Evolutionary conservation across 2,113 vertebrate genomes (phyloP), one percentile per base, ranked within the genome.

Genomic region (Sphaerodactylus townsendi): DNA sequence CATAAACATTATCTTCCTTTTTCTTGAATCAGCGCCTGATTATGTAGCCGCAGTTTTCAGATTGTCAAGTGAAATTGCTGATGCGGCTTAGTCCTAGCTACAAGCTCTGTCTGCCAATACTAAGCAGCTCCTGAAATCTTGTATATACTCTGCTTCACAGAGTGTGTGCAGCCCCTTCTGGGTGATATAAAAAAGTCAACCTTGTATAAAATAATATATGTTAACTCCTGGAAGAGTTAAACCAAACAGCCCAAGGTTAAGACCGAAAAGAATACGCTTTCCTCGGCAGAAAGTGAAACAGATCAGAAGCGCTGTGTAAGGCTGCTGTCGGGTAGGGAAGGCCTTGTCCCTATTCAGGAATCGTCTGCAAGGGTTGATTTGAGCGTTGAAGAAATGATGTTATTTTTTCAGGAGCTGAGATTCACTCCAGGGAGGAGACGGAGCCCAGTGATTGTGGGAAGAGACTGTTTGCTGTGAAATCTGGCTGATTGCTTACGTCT

Each of bases 11-110:
- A 10, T 77, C 59, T 71, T 37, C 39, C 1, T 0, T 28, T 3
- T n/a, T 66, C 44, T 75, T 87, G 85, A 90, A 85, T 90, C 74
- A 78, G 87, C 77, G 92, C 82, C 93, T 96, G 94, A 93, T 88
- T 89, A 78, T 89, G 87, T 88, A 82, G 93, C 82, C 91, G 93
- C 91, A 84, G 92, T 95, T 96, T 95, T 94, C 95, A 94, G 94
- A 85, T 93, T 87, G 86, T 89, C 85, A 59, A 82, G 79, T 91
- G 90, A 95, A 96, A 95, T 77, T 95, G 97, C 96, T 97, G 95
- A 96, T 88, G 91, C 10, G 8, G 95, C 95, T 85, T 83, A 68
- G 92, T 95, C 91, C 90, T 89, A 70, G 59, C 86, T 93, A 44
- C 83, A 71, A 69, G 85, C 92, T 92, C 89, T 69, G 59, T 87